Percentiles rank a stretch among this genome's conserved stretches.
These are phyloP conservation scores for Callipepla squamata DNA, from an alignment of 2,113 vertebrate species.

Conservation along the genomic window DNA sequence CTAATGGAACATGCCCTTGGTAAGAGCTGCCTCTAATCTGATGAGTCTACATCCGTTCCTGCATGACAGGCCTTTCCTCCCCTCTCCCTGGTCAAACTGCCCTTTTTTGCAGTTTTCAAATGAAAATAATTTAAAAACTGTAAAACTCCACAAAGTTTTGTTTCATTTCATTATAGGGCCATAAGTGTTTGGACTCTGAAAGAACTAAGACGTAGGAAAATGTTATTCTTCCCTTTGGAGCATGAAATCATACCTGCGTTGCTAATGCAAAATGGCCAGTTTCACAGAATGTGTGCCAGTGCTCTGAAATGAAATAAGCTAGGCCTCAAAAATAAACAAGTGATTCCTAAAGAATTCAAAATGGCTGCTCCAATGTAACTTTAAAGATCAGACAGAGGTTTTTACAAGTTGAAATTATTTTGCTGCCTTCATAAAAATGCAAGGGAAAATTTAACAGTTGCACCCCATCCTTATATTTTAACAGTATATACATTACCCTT, in stretches of 20 bases:
- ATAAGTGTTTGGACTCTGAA: not conserved
- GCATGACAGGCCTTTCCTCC: not conserved
- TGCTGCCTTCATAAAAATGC: not conserved
- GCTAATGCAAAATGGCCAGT: not conserved
- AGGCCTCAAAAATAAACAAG: not conserved
- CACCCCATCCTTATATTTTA: conserved; percentile 1
- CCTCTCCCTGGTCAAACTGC: not conserved
- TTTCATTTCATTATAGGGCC: not conserved
- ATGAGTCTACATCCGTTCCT: not conserved
- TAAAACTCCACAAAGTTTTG: not conserved
- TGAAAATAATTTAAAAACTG: not conserved
- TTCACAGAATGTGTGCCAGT: not conserved
- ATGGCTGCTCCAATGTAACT: not conserved
- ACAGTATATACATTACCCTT: not conserved
- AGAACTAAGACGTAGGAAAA: not conserved
- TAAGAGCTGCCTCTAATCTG: not conserved
- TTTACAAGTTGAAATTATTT: conserved; percentile 29
- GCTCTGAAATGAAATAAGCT: not conserved
- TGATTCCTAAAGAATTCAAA: not conserved
- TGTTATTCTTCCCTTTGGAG: not conserved
- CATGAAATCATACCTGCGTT: not conserved
- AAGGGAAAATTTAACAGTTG: conserved; percentile 24
- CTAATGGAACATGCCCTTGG: conserved; percentile 14
- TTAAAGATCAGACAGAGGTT: conserved; percentile 17
- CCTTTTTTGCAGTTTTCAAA: not conserved